phyloP scores from a whole-genome alignment of 2,888 invertebrate species.

The Leptinotarsa juncta region DNA sequence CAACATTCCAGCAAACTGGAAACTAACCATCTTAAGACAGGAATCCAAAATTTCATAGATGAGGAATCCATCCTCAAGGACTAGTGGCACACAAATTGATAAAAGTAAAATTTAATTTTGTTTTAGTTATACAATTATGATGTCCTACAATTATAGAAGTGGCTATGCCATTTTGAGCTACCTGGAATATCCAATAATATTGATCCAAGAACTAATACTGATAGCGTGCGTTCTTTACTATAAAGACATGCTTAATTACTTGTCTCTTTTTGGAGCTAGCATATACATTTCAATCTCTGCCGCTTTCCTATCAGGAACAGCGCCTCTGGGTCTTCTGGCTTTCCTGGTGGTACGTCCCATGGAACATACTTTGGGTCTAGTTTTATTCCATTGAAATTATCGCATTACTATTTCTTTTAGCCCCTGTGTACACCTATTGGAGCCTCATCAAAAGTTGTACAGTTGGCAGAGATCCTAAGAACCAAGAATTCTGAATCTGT shows the following conservation, averaged over 20 bases:
- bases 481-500: slow-evolving; percentile 81
- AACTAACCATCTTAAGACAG: too few relatives aligned
- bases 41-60: too few relatives aligned
- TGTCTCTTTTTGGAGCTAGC: slow-evolving; percentile 61
- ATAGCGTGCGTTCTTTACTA: slow-evolving; percentile 79
- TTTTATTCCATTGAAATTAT: not conserved
- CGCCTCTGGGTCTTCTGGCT: slow-evolving; percentile 69
- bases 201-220: slow-evolving; percentile 80
- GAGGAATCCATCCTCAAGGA: too few relatives aligned
- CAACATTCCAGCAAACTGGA: too few relatives aligned
- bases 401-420: slow-evolving; percentile 66
- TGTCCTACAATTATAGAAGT: slow-evolving; percentile 83
- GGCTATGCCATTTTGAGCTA: slow-evolving; percentile 81
- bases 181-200: slow-evolving; percentile 85
- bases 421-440: slow-evolving; percentile 83
- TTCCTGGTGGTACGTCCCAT: slow-evolving; percentile 72
- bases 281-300: slow-evolving; percentile 66
- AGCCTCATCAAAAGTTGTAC: slow-evolving; percentile 84
- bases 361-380: not conserved
- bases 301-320: slow-evolving; percentile 65
- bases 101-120: slow-evolving; percentile 24
- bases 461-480: slow-evolving; percentile 78
- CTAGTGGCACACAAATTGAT: too few relatives aligned
- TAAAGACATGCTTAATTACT: slow-evolving; percentile 69
- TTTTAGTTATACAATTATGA: slow-evolving; percentile 83